Conservation (phyloP, 2,797 vertebrate species). For the Oreochromis grahami region DNA sequence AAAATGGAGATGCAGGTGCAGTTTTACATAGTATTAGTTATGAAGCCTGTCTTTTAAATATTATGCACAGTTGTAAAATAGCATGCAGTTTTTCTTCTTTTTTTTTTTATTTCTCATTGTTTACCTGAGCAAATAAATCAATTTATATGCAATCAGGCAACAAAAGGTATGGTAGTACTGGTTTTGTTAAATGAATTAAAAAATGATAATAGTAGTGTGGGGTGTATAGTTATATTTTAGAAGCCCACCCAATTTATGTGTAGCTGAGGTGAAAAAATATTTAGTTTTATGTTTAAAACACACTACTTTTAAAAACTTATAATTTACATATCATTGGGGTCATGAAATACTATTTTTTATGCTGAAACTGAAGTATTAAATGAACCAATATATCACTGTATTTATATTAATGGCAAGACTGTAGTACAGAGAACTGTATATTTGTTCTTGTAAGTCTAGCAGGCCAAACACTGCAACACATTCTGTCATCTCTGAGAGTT, state of each 20-base stretch:
- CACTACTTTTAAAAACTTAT: background rate
- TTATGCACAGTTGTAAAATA: background rate
- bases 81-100: background rate
- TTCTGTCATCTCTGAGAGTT: background rate
- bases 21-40: background rate
- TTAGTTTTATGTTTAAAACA: background rate
- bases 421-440: background rate
- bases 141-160: background rate
- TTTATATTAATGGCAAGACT: background rate
- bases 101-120: fast-evolving
- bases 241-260: background rate
- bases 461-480: background rate
- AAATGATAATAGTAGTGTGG: background rate
- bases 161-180: background rate
- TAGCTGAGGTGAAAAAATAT: background rate
- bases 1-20: background rate
- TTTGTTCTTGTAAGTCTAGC: background rate
- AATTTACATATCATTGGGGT: background rate
- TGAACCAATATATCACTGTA: background rate
- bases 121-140: background rate
- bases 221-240: background rate
- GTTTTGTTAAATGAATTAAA: background rate
- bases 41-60: background rate
- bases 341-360: background rate
- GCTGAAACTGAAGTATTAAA: background rate